Percentiles rank a stretch among this genome's conserved stretches.
Evolutionary conservation across 2,888 invertebrate genomes (phyloP).

Genomic region (Caenorhabditis becei): DNA sequence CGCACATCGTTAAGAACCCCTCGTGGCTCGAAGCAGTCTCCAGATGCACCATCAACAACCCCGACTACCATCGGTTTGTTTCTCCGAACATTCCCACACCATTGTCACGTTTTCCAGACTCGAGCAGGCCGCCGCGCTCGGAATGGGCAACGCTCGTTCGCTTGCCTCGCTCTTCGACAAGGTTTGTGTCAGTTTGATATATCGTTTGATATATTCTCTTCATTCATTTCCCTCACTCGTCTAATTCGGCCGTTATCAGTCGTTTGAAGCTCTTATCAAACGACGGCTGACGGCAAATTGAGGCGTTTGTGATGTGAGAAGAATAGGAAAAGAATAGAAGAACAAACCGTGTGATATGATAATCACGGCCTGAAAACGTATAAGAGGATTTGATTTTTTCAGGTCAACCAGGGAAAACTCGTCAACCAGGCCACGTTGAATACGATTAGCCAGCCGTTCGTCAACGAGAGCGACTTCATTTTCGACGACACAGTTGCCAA

Average conservation of each 20-base stretch:
- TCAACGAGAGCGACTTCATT: slow-evolving; percentile 68
- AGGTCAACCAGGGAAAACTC: slow-evolving; percentile 68
- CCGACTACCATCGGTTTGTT: slow-evolving; percentile 70
- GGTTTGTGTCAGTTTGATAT: slow-evolving; percentile 35
- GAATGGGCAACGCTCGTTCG: slow-evolving; percentile 79
- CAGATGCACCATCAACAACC: slow-evolving; percentile 77
- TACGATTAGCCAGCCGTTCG: slow-evolving; percentile 60
- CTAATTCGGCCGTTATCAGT: not conserved
- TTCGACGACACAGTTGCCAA: slow-evolving; percentile 67
- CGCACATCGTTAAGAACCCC: slow-evolving; percentile 68
- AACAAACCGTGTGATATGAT: slow-evolving; percentile 33
- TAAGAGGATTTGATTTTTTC: slow-evolving; percentile 31
- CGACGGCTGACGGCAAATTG: slow-evolving; percentile 27
- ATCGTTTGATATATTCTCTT: slow-evolving; percentile 34
- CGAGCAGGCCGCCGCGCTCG: slow-evolving; percentile 79
- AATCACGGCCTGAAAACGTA: slow-evolving; percentile 3
- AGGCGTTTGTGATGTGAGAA: slow-evolving; percentile 14
- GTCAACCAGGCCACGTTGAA: slow-evolving; percentile 65
- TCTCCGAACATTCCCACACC: no score
- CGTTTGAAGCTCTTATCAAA: slow-evolving; percentile 9
- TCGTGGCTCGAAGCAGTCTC: slow-evolving; percentile 72
- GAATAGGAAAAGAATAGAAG: slow-evolving; percentile 34
- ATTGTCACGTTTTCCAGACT: slow-evolving; percentile 51
- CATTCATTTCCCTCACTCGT: slow-evolving; percentile 11
- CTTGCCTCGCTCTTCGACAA: slow-evolving; percentile 76